Base-by-base conservation (phyloP, 2,888 invertebrate genomes). In the Charanyca ferruginea region DNA sequence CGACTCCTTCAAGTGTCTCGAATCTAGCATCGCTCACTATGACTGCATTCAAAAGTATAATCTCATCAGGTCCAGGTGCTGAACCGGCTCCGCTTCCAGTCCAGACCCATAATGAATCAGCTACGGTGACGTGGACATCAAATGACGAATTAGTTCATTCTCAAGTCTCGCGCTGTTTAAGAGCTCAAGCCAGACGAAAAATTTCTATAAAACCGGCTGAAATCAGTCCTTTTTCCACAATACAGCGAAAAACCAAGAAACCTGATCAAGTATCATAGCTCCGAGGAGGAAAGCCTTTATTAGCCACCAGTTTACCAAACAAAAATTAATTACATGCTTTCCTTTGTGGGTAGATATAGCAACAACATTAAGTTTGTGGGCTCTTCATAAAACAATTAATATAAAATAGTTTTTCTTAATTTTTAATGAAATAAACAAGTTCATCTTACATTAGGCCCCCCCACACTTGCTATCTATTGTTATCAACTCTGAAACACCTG, bases 251-350 rank as follows among this genome's bases (percentile, higher is more conserved):
- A 48, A 59, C n/a, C 49, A 42, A 42, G 42, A 42, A 42, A 42
- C 42, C 42, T 42, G 42, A 42, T 41, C 59, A 49, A 59, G 38
- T 49, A 59, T 44, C 59, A 23, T 49, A 48, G 59, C 48, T 59
- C 59, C 59, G 49, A 48, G 59, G 59, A 18, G 49, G 59, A 49
- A 59, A 52, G 22, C 35, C 52, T 52, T 32, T 42, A 49, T 59
- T 59, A 41, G 49, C 49, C 18, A 59, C 49, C 49, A 49, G 49
- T 49, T 59, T 49, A 49, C 58, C 58, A 35, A 48, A 58, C 58
- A 58, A 58, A 47, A 58, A 47, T 47, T 47, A 58, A 35, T 58
- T 58, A 47, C 45, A 47, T n/a, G n/a, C n/a, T n/a, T n/a, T n/a
- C n/a, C n/a, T n/a, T n/a, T n/a, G n/a, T n/a, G n/a, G n/a, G n/a